Base-by-base conservation (phyloP, 2,888 invertebrate genomes). In the Adineta ricciae region DNA sequence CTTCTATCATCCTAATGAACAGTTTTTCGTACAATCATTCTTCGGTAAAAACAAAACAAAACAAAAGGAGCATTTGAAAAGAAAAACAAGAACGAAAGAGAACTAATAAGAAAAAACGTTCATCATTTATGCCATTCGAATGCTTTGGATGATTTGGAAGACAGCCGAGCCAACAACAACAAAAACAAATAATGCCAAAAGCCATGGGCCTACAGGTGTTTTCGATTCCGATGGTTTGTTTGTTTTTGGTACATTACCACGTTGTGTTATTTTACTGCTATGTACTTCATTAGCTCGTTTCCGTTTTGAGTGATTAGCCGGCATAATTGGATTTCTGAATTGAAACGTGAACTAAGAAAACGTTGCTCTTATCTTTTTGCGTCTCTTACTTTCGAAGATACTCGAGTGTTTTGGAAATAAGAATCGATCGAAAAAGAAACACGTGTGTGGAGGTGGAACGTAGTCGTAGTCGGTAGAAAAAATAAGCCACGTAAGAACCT, bases 111-210 rank as follows among this genome's bases (percentile, higher is more conserved):
- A 46, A 56, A 32, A 16, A 64, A 64, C 32, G 64, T 64, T 64
- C 64, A 64, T 27, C n/a, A 32, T 32, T 64, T 2, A 64, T 14
- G 84, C 85, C 85, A 85, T 85, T 83, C 92, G 90, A 87, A 91
- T 92, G 87, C 91, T 91, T 88, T 91, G 97, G 89, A 98, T 96
- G 89, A 98, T 96, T 93, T 98, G 97, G 93, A 98, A 97, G 89
- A 98, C 93, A 86, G 97, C 93, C 89, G 99, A 99, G 87, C 98
- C 99, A 91, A 98, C 98, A 32, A 99, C 98, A 86, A 99, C 98
- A 91, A 99, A 99, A 87, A 99, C 93, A 92, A 99, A 99, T 87
- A 99, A 93, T 84, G 95, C 99, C 90, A 99, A 92, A 41, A 99
- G 93, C 96, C 97, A 98, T 4, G 99, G 98, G 84, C 97, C 97